Percentiles rank a stretch among this genome's conserved stretches.
These are phyloP conservation scores for Mus minutoides DNA, from an alignment of 2,797 vertebrate species.

Conservation along the genomic window DNA sequence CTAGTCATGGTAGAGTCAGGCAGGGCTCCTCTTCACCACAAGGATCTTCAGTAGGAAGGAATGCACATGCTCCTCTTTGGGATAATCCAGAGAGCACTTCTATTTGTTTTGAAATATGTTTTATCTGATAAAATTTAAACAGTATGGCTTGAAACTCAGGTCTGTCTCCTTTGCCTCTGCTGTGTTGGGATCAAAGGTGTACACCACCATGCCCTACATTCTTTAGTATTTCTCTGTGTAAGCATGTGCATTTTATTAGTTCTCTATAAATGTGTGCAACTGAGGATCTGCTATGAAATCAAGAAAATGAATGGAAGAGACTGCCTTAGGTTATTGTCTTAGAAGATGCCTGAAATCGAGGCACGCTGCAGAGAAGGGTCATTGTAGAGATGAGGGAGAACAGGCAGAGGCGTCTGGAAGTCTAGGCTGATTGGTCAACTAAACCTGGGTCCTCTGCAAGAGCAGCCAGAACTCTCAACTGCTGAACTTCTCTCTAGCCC, in stretches of 20 bases:
- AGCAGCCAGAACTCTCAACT: not conserved
- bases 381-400: not conserved
- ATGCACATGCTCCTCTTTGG: not conserved
- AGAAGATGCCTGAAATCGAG: not conserved
- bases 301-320: conserved; percentile 30
- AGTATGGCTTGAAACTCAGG: not conserved
- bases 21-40: not conserved
- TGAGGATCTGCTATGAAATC: conserved; percentile 5
- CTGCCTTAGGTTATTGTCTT: not conserved
- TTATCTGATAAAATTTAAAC: conserved; percentile 52
- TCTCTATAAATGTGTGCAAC: not conserved
- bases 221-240: conserved; percentile 19
- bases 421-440: not conserved
- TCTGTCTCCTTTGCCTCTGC: not conserved
- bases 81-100: not conserved
- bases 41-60: not conserved
- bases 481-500: not conserved
- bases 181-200: not conserved
- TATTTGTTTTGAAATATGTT: conserved; percentile 40
- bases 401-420: not conserved
- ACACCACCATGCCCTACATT: no score
- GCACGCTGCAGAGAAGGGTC: no score
- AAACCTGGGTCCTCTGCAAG: not conserved
- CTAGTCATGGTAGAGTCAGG: not conserved
- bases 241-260: not conserved